A percentile compares a stretch with the other conserved stretches of the same genome.
Evolutionary conservation across 2,797 vertebrate species (phyloP).

Genomic region (Acridotheres tristis): DNA sequence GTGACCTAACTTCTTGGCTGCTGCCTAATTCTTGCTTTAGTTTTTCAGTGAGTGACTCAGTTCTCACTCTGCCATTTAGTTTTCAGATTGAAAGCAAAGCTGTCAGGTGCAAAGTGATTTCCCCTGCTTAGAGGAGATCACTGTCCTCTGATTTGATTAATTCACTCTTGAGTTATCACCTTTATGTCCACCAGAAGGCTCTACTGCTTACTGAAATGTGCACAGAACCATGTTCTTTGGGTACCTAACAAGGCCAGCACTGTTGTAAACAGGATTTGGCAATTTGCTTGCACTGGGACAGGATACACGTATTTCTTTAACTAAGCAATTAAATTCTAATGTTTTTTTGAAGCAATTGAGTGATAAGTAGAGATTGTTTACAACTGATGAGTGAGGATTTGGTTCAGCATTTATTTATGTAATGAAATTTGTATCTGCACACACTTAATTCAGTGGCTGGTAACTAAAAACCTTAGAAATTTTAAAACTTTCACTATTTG

Average conservation of each 20-base stretch:
- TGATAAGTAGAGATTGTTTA: neutral
- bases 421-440: neutral
- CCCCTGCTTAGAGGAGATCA: conserved; percentile 50
- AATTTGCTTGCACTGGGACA: neutral
- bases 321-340: neutral
- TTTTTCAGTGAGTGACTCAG: conserved; percentile 16
- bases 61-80: conserved; percentile 42
- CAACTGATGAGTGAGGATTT: neutral
- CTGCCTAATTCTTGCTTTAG: conserved; percentile 5
- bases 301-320: neutral
- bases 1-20: conserved; percentile 10
- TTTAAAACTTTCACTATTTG: neutral
- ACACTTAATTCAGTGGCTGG: neutral
- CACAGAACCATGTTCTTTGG: neutral
- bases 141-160: conserved; percentile 30
- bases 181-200: conserved; percentile 31
- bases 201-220: conserved; percentile 3
- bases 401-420: neutral
- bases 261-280: neutral
- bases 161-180: conserved; percentile 41
- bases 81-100: conserved; percentile 43
- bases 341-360: neutral
- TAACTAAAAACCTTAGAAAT: neutral
- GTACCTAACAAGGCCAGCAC: neutral
- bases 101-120: conserved; percentile 71